Percentiles rank a stretch among this genome's conserved stretches.
Conservation (phyloP, 2,888 invertebrate species). For the Arctia plantaginis region DNA sequence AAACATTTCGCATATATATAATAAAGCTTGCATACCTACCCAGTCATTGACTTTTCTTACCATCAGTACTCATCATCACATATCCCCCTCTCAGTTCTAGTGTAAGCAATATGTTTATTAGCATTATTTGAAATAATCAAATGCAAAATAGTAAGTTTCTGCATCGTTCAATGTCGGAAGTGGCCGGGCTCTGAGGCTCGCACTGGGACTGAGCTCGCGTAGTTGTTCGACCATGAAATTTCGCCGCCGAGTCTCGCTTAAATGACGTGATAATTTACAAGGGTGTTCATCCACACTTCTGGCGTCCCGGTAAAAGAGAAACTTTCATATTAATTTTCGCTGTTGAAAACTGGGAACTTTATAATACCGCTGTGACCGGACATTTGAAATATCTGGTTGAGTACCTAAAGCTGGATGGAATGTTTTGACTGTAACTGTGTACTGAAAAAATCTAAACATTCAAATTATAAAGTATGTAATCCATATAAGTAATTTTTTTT, state of each 20-base stretch:
- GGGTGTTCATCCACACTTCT: constrained; percentile 63
- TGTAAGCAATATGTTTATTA: neutral
- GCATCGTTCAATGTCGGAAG: constrained; percentile 48
- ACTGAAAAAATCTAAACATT: neutral
- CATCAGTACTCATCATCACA: too few species aligned
- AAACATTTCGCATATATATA: too few species aligned
- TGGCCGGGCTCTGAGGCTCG: constrained; percentile 42
- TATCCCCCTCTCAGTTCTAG: neutral
- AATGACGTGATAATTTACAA: constrained; percentile 75
- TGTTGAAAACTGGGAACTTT: constrained; percentile 45
- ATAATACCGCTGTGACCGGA: constrained; percentile 27
- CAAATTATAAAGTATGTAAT: neutral
- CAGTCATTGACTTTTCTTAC: too few species aligned
- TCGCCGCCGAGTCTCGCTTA: constrained; percentile 63
- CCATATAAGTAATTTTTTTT: too few species aligned
- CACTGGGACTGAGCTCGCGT: constrained; percentile 47
- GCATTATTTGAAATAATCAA: constrained; percentile 8
- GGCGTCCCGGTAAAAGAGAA: constrained; percentile 51
- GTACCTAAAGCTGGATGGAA: neutral
- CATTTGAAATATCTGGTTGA: constrained; percentile 23
- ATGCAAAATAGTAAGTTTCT: constrained; percentile 39
- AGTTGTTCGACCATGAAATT: constrained; percentile 68
- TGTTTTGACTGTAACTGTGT: neutral
- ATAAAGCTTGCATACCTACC: too few species aligned
- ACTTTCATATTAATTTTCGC: constrained; percentile 59